A percentile compares a stretch with the other conserved stretches of the same genome.
These are phyloP conservation scores for Caenorhabditis zanzibari DNA, from an alignment of 2,888 invertebrate genomes.

Conservation along the genomic window DNA sequence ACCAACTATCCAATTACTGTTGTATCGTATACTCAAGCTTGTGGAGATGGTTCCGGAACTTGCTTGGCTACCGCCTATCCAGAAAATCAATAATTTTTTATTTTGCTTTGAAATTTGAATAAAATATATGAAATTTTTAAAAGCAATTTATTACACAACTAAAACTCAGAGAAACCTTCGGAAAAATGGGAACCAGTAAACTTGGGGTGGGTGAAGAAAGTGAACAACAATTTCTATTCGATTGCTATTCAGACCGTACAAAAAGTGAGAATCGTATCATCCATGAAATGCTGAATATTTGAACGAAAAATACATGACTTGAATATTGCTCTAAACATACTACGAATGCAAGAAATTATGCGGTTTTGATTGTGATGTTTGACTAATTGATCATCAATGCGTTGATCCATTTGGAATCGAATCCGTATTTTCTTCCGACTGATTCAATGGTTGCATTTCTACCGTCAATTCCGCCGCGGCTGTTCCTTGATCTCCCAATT, in stretches of 20 bases:
- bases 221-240: conserved; percentile 32
- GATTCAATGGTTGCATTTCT: conserved; percentile 63
- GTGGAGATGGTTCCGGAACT: conserved; percentile 73
- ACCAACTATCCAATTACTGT: conserved; percentile 73
- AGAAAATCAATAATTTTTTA: conserved; percentile 24
- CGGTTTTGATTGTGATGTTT: conserved; percentile 2
- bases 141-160: conserved; percentile 19
- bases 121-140: neutral
- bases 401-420: conserved; percentile 52
- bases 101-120: neutral
- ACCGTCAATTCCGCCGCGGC: conserved; percentile 40
- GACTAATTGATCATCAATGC: conserved; percentile 16
- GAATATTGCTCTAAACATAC: conserved; percentile 37
- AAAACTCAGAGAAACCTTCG: neutral
- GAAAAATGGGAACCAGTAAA: conserved; percentile 43
- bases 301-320: conserved; percentile 45
- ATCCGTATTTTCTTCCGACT: conserved; percentile 50
- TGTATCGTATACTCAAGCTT: conserved; percentile 78
- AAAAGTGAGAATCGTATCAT: conserved; percentile 59
- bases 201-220: neutral
- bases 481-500: conserved; percentile 46
- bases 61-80: conserved; percentile 80
- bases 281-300: conserved; percentile 53
- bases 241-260: conserved; percentile 42
- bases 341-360: conserved; percentile 34